These are phyloP conservation scores for Glaucidium brasilianum DNA, from an alignment of 2,113 vertebrate species.

Conservation along the genomic window DNA sequence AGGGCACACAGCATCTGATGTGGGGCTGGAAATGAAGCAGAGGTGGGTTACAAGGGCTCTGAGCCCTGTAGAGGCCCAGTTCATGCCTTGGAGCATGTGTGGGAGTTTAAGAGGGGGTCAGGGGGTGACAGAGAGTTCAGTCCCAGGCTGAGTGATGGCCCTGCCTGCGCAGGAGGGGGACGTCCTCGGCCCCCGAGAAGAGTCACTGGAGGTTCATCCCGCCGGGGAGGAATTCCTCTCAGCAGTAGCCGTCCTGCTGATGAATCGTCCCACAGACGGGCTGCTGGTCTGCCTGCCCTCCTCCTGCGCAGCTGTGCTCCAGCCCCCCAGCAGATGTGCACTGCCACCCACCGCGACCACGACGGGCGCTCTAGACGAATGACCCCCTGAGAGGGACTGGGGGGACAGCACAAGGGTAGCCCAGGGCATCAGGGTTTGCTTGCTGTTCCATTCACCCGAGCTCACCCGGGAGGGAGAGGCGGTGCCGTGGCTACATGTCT, in stretches of 20 bases:
- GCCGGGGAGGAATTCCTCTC: conserved; percentile 48
- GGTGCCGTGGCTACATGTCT: rapidly evolving
- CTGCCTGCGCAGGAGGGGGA: not conserved
- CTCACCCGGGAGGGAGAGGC: not conserved
- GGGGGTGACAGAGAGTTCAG: conserved; percentile 83
- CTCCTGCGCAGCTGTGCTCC: conserved; percentile 31
- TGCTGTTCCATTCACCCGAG: rapidly evolving
- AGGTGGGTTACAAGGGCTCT: not conserved
- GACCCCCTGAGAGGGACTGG: rapidly evolving
- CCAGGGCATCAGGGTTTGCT: not conserved
- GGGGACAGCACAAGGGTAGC: rapidly evolving
- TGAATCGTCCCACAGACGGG: conserved; percentile 60
- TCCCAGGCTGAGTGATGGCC: conserved; percentile 55
- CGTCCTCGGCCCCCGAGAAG: conserved; percentile 3
- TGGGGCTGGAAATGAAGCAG: not conserved
- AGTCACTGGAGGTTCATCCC: conserved; percentile 75
- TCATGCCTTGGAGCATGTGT: conserved; percentile 65
- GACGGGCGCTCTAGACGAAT: rapidly evolving
- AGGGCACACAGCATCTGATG: rapidly evolving
- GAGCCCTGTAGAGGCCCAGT: conserved; percentile 4
- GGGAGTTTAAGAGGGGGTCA: conserved; percentile 78
- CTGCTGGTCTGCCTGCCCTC: not conserved
- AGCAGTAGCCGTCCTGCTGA: conserved; percentile 65
- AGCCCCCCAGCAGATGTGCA: not conserved
- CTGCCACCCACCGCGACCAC: not conserved